phyloP scores from a whole-genome alignment of 2,888 invertebrate genomes.

The Agrochola lychnidis region DNA sequence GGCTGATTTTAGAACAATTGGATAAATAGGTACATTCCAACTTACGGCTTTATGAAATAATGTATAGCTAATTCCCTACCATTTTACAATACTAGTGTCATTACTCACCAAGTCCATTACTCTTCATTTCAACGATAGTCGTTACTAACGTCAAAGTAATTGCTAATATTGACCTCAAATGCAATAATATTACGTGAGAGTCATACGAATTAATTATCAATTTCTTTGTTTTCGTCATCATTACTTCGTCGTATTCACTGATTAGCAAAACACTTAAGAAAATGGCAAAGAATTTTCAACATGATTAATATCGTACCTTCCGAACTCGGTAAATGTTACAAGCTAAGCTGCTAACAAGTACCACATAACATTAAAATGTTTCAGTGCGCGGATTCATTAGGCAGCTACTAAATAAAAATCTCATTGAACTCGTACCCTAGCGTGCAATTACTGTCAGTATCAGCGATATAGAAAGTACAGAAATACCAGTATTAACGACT shows the following conservation, averaged over 20 bases:
- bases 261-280: slow-evolving; percentile 4
- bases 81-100: neutral
- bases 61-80: neutral
- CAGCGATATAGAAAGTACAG: neutral
- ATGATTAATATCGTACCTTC: neutral
- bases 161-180: slow-evolving; percentile 21
- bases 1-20: slow-evolving; percentile 38
- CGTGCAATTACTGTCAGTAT: slow-evolving; percentile 36
- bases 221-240: neutral
- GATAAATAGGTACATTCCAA: neutral
- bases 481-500: slow-evolving; percentile 9
- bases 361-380: slow-evolving; percentile 35
- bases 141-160: slow-evolving; percentile 22
- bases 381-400: slow-evolving; percentile 34
- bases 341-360: slow-evolving; percentile 8
- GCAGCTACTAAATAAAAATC: slow-evolving; percentile 50
- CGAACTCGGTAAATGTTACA: neutral
- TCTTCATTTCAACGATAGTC: slow-evolving; percentile 1
- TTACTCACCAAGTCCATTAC: slow-evolving; percentile 22
- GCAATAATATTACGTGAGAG: neutral
- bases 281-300: neutral
- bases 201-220: slow-evolving; percentile 1
- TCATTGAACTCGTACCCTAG: slow-evolving; percentile 22
- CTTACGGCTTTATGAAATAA: slow-evolving; percentile 13
- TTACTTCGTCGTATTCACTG: neutral